Evolutionary conservation across 2,888 invertebrate genomes (phyloP).

Genomic region (Pediacus dermestoides): DNA sequence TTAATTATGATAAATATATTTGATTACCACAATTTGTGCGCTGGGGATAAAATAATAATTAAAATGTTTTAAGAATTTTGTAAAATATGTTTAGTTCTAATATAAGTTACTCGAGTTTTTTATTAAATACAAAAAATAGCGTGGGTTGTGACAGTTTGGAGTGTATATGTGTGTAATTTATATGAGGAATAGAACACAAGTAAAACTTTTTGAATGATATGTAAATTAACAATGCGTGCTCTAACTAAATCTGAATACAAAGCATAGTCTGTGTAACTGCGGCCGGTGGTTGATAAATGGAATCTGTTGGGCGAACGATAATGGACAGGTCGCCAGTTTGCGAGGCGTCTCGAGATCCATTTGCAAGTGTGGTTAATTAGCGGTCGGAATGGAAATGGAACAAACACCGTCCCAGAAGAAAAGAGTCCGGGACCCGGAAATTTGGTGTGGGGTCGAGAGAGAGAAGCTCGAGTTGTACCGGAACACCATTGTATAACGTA

Average conservation of each 20-base stretch:
- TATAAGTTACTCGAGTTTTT: too few relatives aligned
- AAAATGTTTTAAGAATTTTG: too few relatives aligned
- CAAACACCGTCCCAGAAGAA: conserved; percentile 21
- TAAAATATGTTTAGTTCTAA: too few relatives aligned
- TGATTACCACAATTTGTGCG: too few relatives aligned
- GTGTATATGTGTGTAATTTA: too few relatives aligned
- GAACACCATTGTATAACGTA: conserved; percentile 22
- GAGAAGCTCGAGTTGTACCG: conserved; percentile 20
- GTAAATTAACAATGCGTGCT: conserved; percentile 9
- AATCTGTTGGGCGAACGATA: conserved; percentile 26
- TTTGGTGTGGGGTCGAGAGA: conserved; percentile 17
- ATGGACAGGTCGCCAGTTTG: conserved; percentile 29
- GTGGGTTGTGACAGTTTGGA: too few relatives aligned
- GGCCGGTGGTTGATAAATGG: conserved; percentile 27
- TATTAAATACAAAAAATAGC: too few relatives aligned
- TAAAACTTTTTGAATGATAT: conserved; percentile 7
- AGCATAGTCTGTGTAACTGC: conserved; percentile 10
- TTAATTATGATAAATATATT: too few relatives aligned
- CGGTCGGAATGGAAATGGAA: conserved; percentile 26
- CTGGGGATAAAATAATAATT: too few relatives aligned
- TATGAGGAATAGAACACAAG: too few relatives aligned
- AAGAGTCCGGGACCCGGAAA: conserved; percentile 21
- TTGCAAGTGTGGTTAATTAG: conserved; percentile 38
- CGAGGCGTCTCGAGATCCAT: conserved; percentile 30
- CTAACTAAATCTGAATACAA: conserved; percentile 5